Evolutionary conservation across 1,140 invertebrate genomes (phyloP), one percentile per base, ranked within the genome.

Genomic region (Trichogramma pretiosum): DNA sequence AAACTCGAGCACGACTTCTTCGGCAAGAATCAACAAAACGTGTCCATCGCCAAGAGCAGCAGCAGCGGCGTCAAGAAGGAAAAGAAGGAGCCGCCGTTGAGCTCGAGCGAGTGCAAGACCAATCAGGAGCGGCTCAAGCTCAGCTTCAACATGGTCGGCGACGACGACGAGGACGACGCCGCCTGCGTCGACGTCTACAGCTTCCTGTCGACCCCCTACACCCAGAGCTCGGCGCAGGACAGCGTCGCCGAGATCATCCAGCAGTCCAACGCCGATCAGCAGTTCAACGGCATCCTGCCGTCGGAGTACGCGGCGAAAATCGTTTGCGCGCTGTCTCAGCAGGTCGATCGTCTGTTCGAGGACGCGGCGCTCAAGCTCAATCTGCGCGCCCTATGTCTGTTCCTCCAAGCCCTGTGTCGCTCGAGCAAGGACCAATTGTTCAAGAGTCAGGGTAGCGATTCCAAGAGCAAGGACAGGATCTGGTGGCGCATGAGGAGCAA

Each of bases 321-420:
- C 3, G 79, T 92, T 30, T 93, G 89, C 65, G 83, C 85, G 0
- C 64, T 96, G 9, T 87, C 87, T 0, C 86, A 91, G 50, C 84
- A 86, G 58, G 87, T 89, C 0, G 90, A 94, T 62, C 82, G 83
- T 50, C 59, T 89, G 8, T 89, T 88, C 57, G 86, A 90, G 50
- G 84, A 92, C 49, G 86, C 91, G 7, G 88, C 90, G 4, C 77
- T 86, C 19, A 85, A 89, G 47, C 69, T 94, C n/a, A 93, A 92
- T 57, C 71, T 95, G 28, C 78, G 81, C 28, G 81, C 89, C 1
- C 67, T 94, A n/a, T 81, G 83, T 32, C 81, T 81, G 36, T 93
- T 94, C 58, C 67, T 94, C 21, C 77, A 77, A 11, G 81, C 87
- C 36, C 70, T 96, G 0, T 90, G 91, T 54, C 78, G 80, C 41